These are phyloP conservation scores for Mesocricetus auratus DNA, from an alignment of 2,113 vertebrate species.

Conservation along the genomic window DNA sequence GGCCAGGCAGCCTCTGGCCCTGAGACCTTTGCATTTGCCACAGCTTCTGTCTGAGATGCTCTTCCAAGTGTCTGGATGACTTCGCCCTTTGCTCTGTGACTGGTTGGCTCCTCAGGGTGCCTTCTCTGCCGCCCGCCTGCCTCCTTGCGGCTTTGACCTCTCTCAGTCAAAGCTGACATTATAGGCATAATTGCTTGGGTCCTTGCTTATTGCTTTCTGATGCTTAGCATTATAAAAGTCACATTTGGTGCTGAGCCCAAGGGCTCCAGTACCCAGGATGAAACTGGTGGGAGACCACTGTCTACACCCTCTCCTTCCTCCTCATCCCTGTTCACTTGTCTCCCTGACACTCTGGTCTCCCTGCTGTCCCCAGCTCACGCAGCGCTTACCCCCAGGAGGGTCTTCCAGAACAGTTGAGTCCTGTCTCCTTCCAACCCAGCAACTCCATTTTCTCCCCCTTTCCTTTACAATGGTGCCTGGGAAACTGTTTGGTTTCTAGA, in stretches of 20 bases:
- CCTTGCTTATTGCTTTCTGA: not conserved
- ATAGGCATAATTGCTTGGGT: too few relatives aligned
- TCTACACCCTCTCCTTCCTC: not conserved
- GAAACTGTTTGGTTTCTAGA: not conserved
- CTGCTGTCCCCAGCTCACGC: not conserved
- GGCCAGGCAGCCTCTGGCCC: not conserved
- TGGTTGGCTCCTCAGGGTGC: not conserved
- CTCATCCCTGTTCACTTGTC: not conserved
- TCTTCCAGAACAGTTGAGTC: not conserved
- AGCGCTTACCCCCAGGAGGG: not conserved
- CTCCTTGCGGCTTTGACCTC: not conserved
- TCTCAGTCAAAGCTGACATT: not conserved
- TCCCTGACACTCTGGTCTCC: not conserved
- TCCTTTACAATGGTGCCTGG: not conserved
- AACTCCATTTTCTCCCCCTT: not conserved
- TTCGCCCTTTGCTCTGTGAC: not conserved
- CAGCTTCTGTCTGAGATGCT: not conserved
- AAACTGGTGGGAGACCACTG: too few relatives aligned
- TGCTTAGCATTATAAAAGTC: not conserved
- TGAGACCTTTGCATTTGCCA: not conserved
- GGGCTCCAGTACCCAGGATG: not conserved
- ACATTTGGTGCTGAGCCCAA: not conserved
- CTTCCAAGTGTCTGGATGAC: not conserved
- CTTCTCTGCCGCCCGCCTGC: not conserved
- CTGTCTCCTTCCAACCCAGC: not conserved